A percentile compares a stretch with the other conserved stretches of the same genome.
These are phyloP conservation scores for Rhagologus leucostigma DNA, from an alignment of 2,113 vertebrate species.

Conservation along the genomic window DNA sequence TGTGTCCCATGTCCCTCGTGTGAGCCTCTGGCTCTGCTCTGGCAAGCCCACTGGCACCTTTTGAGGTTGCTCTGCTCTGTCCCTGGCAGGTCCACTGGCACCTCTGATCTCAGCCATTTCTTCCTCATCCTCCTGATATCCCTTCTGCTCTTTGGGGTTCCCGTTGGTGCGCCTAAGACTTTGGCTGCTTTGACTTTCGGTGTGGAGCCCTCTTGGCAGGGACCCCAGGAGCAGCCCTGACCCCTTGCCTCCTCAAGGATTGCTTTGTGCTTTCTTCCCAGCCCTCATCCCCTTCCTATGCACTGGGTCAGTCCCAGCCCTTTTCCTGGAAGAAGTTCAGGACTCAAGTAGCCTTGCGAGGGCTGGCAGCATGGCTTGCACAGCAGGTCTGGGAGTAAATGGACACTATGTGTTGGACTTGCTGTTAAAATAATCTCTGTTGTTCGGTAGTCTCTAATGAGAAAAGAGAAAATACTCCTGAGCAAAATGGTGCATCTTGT, in stretches of 20 bases:
- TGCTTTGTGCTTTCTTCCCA: neutral
- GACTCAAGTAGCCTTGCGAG: neutral
- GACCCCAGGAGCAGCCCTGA: neutral
- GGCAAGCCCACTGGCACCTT: neutral
- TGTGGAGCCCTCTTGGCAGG: neutral
- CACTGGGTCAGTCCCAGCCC: neutral
- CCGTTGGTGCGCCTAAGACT: rapidly evolving
- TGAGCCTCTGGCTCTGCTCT: neutral
- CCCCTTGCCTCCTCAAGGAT: neutral
- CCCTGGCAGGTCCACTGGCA: neutral
- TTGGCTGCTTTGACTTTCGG: neutral
- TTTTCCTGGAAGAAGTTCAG: neutral
- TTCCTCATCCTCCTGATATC: neutral
- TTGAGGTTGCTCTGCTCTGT: rapidly evolving
- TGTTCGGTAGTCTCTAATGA: neutral
- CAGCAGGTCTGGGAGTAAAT: neutral
- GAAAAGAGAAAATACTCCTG: neutral
- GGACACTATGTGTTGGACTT: neutral
- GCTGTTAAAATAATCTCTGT: neutral
- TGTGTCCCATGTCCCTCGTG: rapidly evolving
- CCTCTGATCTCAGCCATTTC: neutral
- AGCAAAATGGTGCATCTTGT: neutral
- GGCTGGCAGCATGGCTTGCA: neutral
- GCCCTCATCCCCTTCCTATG: neutral
- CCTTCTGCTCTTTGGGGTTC: neutral